Conservation (phyloP, 2,113 vertebrate species). For the Dinomys branickii region DNA sequence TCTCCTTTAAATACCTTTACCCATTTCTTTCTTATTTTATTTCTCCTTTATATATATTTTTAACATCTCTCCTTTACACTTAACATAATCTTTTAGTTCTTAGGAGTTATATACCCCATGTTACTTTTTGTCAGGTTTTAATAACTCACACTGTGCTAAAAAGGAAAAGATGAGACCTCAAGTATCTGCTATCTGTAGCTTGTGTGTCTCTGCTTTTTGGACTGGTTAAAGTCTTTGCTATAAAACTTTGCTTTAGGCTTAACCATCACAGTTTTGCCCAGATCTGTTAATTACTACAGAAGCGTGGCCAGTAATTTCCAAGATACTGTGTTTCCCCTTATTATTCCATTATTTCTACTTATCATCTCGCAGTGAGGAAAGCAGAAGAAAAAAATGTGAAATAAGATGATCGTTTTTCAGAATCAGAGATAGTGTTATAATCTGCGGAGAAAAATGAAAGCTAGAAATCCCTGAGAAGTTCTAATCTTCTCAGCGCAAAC, state of each 20-base stretch:
- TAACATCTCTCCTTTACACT: neutral
- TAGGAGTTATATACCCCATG: neutral
- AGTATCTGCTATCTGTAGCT: neutral
- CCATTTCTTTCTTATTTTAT: neutral
- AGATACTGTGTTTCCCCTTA: neutral
- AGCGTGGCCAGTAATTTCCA: neutral
- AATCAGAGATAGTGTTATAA: neutral
- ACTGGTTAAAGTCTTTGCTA: neutral
- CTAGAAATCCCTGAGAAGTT: neutral
- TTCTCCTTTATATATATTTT: neutral
- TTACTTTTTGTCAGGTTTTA: conserved; percentile 4
- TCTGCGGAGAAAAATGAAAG: conserved; percentile 38
- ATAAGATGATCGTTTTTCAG: neutral
- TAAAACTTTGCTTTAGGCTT: neutral
- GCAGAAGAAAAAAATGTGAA: neutral
- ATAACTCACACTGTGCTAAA: neutral
- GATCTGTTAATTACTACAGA: neutral
- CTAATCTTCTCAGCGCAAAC: neutral
- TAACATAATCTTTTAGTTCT: conserved; percentile 38
- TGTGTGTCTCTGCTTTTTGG: neutral
- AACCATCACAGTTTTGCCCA: neutral
- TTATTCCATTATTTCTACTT: neutral
- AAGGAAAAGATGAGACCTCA: neutral
- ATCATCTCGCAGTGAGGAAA: neutral
- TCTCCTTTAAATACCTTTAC: conserved; percentile 23